Conservation (phyloP, 2,797 vertebrate species). For the Macropodus opercularis region DNA sequence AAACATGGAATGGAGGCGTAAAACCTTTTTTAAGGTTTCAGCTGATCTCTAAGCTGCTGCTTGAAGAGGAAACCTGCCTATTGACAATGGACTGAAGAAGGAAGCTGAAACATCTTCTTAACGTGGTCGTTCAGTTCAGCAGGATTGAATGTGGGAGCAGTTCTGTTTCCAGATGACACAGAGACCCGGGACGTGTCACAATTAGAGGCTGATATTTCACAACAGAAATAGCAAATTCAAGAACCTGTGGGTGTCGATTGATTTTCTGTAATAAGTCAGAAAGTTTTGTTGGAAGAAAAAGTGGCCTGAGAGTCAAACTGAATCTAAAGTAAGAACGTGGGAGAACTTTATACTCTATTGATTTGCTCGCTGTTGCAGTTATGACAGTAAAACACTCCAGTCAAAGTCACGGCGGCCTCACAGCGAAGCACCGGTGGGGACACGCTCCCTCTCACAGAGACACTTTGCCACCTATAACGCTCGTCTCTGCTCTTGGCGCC, state of each 20-base stretch:
- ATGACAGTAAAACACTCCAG: neutral
- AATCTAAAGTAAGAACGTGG: slow-evolving; percentile 2
- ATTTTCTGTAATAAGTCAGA: slow-evolving; percentile 36
- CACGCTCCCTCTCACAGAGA: too few species aligned
- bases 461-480: too few species aligned
- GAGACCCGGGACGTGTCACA: neutral
- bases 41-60: too few species aligned
- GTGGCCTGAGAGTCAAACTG: slow-evolving; percentile 2
- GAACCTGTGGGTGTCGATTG: slow-evolving; percentile 5
- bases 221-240: slow-evolving; percentile 9
- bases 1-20: neutral
- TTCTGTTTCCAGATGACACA: too few species aligned
- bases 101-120: too few species aligned
- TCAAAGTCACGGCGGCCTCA: neutral
- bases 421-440: too few species aligned
- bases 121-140: too few species aligned
- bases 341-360: neutral
- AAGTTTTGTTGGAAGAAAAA: too few species aligned
- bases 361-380: slow-evolving; percentile 9
- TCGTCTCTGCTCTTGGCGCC: too few species aligned
- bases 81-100: too few species aligned
- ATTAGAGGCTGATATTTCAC: neutral
- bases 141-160: too few species aligned
- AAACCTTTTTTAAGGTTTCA: neutral
- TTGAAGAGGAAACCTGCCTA: too few species aligned